Evolutionary conservation across 2,888 invertebrate species (phyloP).

Genomic region (Zhengitettix transpicula): DNA sequence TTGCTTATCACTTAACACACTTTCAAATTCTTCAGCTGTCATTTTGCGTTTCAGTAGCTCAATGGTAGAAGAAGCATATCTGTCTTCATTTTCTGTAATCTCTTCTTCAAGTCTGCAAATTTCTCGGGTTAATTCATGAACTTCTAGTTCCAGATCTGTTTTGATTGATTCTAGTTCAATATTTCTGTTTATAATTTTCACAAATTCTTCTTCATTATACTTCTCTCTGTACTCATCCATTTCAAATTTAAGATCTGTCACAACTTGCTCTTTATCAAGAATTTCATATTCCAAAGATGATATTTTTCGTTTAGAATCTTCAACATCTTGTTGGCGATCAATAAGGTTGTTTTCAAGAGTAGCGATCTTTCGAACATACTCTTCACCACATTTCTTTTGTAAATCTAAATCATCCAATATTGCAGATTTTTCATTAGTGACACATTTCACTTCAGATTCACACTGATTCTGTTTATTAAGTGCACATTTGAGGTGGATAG

Average conservation of each 20-base stretch:
- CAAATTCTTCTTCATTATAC: not conserved
- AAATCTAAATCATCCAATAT: not conserved
- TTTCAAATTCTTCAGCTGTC: not conserved
- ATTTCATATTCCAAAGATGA: not conserved
- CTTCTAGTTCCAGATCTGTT: not conserved
- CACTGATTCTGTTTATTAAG: not conserved
- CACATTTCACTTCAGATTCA: not conserved
- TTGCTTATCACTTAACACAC: not conserved
- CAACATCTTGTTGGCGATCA: not conserved
- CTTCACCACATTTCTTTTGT: not conserved
- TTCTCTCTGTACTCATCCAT: not conserved
- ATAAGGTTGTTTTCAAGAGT: not conserved
- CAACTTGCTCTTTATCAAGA: not conserved
- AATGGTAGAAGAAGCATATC: not conserved
- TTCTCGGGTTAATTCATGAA: not conserved
- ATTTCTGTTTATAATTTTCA: not conserved
- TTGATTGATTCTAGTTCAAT: not conserved
- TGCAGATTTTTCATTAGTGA: not conserved
- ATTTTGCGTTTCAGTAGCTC: not conserved
- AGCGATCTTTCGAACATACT: not conserved
- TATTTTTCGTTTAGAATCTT: not conserved
- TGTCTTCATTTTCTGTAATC: not conserved
- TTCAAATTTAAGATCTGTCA: not conserved
- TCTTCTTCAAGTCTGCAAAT: not conserved
- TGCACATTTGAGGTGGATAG: not conserved